phyloP scores from a whole-genome alignment of 2,888 invertebrate genomes.

The Andrena dorsata region DNA sequence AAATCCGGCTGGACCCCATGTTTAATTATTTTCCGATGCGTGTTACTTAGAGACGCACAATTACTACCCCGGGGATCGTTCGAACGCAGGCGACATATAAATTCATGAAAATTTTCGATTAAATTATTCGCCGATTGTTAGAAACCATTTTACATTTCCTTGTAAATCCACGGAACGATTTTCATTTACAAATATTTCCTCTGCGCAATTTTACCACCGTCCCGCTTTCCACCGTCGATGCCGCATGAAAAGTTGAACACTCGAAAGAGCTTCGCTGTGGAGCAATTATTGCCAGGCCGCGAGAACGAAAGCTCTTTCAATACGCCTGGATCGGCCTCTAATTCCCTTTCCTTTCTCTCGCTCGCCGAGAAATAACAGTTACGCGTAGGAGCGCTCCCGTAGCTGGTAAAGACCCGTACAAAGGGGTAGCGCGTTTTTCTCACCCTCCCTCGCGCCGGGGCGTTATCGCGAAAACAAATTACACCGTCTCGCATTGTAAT shows the following conservation, averaged over 20 bases:
- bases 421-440: constrained; percentile 4
- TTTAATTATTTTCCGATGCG: too few relatives aligned
- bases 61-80: constrained; percentile 30
- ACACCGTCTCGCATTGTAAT: constrained; percentile 65
- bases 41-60: constrained; percentile 39
- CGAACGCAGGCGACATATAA: constrained; percentile 38
- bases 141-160: background rate
- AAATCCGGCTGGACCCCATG: too few relatives aligned
- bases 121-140: constrained; percentile 25
- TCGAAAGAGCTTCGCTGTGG: background rate
- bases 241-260: background rate
- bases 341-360: constrained; percentile 25
- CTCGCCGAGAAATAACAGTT: constrained; percentile 42
- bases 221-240: background rate
- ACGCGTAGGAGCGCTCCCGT: constrained; percentile 21
- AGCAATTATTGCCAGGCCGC: constrained; percentile 24
- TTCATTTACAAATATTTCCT: constrained; percentile 2
- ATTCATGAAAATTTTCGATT: constrained; percentile 44
- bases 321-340: constrained; percentile 26
- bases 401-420: constrained; percentile 16
- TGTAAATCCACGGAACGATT: background rate
- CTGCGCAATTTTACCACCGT: background rate
- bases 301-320: constrained; percentile 18
- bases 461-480: constrained; percentile 73
- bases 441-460: background rate